Conservation (phyloP, 2,888 invertebrate species). For the Rhimphoctona megacephalus region DNA sequence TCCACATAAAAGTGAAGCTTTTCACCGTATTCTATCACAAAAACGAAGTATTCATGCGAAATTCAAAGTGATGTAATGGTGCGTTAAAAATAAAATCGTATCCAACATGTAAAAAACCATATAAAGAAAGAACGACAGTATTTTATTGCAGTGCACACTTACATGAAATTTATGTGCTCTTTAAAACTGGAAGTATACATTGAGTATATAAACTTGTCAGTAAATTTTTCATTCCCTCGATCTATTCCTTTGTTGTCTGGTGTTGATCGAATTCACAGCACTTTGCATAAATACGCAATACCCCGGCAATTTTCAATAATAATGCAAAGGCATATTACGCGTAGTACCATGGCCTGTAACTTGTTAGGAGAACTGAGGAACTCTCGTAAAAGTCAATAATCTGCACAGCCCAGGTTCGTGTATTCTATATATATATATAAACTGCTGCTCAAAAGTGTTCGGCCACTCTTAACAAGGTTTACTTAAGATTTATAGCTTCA, state of each 20-base stretch:
- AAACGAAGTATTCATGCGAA: constrained; percentile 55
- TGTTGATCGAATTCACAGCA: constrained; percentile 75
- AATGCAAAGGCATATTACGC: constrained; percentile 70
- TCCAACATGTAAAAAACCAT: constrained; percentile 12
- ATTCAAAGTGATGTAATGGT: constrained; percentile 46
- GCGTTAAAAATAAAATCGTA: constrained; percentile 9
- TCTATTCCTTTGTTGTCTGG: constrained; percentile 20
- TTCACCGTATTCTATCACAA: constrained; percentile 28
- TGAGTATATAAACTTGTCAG: not conserved
- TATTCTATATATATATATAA: not conserved
- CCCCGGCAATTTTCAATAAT: constrained; percentile 46
- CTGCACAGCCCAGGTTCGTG: constrained; percentile 51
- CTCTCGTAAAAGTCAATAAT: constrained; percentile 67
- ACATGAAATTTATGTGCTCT: not conserved
- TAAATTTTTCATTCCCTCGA: constrained; percentile 3
- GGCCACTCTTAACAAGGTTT: too few species aligned
- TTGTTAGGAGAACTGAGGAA: constrained; percentile 41
- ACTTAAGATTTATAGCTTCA: too few species aligned
- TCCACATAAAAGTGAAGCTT: constrained; percentile 35
- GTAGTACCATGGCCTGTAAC: constrained; percentile 44
- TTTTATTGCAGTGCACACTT: not conserved
- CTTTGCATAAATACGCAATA: constrained; percentile 78
- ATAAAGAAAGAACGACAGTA: constrained; percentile 8
- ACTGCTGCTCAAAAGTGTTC: too few species aligned
- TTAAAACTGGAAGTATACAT: not conserved